phyloP scores from a whole-genome alignment of 2,888 invertebrate genomes.

The Escarpia spicata region DNA sequence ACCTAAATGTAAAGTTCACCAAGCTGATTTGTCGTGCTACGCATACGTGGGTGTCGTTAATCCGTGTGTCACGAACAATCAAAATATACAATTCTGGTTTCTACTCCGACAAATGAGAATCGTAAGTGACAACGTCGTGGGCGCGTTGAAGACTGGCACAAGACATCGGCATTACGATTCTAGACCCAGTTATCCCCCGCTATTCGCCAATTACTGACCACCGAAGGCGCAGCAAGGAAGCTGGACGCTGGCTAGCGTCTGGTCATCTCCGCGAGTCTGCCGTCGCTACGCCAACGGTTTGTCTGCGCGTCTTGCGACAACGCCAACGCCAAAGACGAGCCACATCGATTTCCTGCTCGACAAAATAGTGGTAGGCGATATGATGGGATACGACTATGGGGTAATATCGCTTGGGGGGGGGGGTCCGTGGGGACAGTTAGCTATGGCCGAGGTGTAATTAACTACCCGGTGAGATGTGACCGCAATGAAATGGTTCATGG shows the following conservation, averaged over 20 bases:
- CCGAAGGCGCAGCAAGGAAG: background rate
- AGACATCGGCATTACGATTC: background rate
- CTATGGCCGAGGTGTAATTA: background rate
- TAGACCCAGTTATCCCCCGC: background rate
- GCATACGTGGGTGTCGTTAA: background rate
- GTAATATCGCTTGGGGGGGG: background rate
- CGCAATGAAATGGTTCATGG: background rate
- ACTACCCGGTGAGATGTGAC: background rate
- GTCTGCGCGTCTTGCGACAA: background rate
- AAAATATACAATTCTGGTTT: background rate
- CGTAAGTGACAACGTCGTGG: background rate
- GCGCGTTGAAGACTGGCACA: background rate
- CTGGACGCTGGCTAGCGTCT: background rate
- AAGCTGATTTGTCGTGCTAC: too few species aligned
- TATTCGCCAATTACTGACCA: background rate
- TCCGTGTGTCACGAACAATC: background rate
- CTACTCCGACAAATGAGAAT: background rate
- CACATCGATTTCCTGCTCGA: background rate
- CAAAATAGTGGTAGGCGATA: background rate
- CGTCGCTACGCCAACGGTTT: background rate
- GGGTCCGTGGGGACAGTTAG: background rate
- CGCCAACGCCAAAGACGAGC: background rate
- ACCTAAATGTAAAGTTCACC: background rate
- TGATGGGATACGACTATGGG: background rate
- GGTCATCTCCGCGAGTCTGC: background rate